These are phyloP conservation scores for Lamprologus ornatipinnis DNA, from an alignment of 2,113 vertebrate genomes.

Conservation along the genomic window DNA sequence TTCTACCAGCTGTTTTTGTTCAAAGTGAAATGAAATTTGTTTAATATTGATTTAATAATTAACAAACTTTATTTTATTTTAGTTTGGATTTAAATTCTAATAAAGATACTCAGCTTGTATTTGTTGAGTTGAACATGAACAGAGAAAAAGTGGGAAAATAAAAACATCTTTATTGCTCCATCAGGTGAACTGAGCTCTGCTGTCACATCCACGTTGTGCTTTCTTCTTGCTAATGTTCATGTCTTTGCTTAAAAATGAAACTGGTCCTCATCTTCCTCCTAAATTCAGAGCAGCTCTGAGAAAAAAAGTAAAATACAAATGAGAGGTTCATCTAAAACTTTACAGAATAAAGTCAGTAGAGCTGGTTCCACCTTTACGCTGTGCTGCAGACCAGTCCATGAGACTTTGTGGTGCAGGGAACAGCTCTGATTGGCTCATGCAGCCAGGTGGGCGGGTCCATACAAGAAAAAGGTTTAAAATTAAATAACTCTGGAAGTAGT, in stretches of 20 bases:
- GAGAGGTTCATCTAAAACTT: not conserved
- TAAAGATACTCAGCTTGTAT: not conserved
- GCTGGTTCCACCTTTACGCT: not conserved
- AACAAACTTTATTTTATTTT: not conserved
- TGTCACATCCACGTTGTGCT: not conserved
- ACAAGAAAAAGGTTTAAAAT: not conserved
- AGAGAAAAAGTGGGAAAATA: not conserved
- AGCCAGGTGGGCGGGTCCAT: not conserved
- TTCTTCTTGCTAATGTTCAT: not conserved
- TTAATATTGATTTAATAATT: not conserved
- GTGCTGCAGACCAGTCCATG: not conserved
- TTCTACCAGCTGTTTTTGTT: not conserved
- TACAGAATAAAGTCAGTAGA: not conserved
- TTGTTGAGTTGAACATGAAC: too few relatives aligned
- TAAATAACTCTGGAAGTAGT: not conserved
- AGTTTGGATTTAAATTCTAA: not conserved
- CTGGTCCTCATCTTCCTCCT: not conserved
- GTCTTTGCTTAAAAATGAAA: not conserved
- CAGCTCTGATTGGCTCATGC: not conserved
- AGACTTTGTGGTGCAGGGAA: not conserved
- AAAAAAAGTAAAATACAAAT: not conserved
- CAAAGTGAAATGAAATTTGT: not conserved
- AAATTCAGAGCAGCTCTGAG: not conserved
- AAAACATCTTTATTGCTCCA: not conserved
- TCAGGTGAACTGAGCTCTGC: not conserved